Base-by-base conservation (phyloP, 1,140 invertebrate species). In the Phthorimaea operculella region DNA sequence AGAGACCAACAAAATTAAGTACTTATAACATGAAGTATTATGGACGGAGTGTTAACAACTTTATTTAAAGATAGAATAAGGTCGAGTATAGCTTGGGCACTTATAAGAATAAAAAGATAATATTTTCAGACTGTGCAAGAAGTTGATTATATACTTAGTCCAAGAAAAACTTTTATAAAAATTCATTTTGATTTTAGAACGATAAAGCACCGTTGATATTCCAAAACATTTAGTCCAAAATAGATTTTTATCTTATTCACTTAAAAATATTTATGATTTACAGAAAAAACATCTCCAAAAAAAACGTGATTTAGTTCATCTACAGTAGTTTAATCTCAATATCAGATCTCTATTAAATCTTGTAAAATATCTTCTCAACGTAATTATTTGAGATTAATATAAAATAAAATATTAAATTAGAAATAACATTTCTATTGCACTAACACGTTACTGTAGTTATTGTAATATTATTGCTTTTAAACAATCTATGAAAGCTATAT, bases 391-490 rank as follows among this genome's bases (percentile, higher is more conserved):
- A 78, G 73, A 72, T 69, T 65, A 68, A 60, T 64, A 62, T 64
- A 62, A 64, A 74, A 80, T 79, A 79, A 77, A 79, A 80, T 80
- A 77, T 79, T 63, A 68, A 76, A 47, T 74, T 74, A 72, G 63
- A 71, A 62, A 76, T 79, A 83, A 80, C 71, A 74, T 75, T 67
- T 76, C 80, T 81, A 83, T 83, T 83, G 80, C 80, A 83, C 80
- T 80, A 77, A 64, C 53, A 59, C 21, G 48, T 70, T 65, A 72
- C 64, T 66, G 57, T 71, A 47, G 44, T 47, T 71, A 74, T 63
- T 67, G 63, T 55, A 63, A 67, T 28, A 47, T 68, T 76, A 83
- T 79, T 83, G 79, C 77, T 78, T 75, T 71, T 59, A 57, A 64
- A 52, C 45, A 52, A 52, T 68, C 58, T 67, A 73, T 60, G 58